phyloP scores from a whole-genome alignment of 1,140 invertebrate species.

The silkworm (Bombyx mori) region ASM3026992v2 NC_085128.1:11291501-11292000 shows the following conservation, averaged over 20 bases:
- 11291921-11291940: no score
- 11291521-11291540: constrained; percentile 4
- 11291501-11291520: background rate
- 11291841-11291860: constrained; percentile 45
- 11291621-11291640: constrained; percentile 12
- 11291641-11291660: constrained; percentile 20
- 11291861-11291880: constrained; percentile 21
- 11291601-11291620: constrained; percentile 18
- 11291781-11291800: constrained; percentile 48
- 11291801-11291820: constrained; percentile 41
- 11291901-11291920: no score
- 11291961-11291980: no score
- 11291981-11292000: no score
- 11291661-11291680: constrained; percentile 8
- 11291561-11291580: constrained; percentile 14
- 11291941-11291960: no score
- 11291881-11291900: no score
- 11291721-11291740: constrained; percentile 5
- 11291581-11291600: constrained; percentile 8
- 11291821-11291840: constrained; percentile 27
- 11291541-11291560: constrained; percentile 9
- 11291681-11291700: constrained; percentile 14
- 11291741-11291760: constrained; percentile 28
- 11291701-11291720: no score
- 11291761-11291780: constrained; percentile 46